Evolutionary conservation across 2,888 invertebrate genomes (phyloP), one percentile per base, ranked within the genome.

Genomic region (Brachylomia viminalis): DNA sequence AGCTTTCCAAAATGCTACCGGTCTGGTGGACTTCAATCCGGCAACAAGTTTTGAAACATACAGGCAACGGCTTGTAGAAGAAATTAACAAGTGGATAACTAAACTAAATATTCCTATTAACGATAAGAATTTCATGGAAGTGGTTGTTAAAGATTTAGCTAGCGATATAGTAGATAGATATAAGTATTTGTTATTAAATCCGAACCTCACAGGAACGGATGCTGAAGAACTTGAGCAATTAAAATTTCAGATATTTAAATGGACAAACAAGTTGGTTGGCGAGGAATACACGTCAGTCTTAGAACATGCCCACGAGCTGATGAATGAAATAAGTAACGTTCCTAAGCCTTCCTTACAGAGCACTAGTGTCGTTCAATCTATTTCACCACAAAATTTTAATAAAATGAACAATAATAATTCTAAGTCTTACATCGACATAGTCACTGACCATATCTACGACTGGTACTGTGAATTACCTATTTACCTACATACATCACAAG

Each of bases 191-290:
- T 87, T 92, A 80, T 73, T 92, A 6, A 93, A 93, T 77, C 88
- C 90, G 8, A 75, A 80, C 0, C 84, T 75, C 30, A 84, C 74
- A 67, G 82, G 79, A 7, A 85, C 89, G n/a, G 87, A 92, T 2
- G 82, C 82, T 79, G 91, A 92, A 64, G 95, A 95, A 78, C 68
- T 94, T 11, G 94, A 95, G 77, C 87, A 93, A 87, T 89, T 95
- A 30, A 94, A 92, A 77, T 95, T 93, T 88, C 93, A 92, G 62
- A 93, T 95, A 81, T 95, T 92, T 75, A 95, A 94, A 91, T 94
- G 93, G 92, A 89, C 93, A 15, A 91, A 91, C 78, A 94, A 92
- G 77, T 82, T 94, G 11, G 84, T 89, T 7, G 90, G 90, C 2
- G 90, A 91, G 77, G 84, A 92, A 56, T 91, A 91, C 62, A 85